A percentile compares a stretch with the other conserved stretches of the same genome.
Conservation (phyloP, 64 coral and sea anemone species). For the Anthopleura sola region DNA sequence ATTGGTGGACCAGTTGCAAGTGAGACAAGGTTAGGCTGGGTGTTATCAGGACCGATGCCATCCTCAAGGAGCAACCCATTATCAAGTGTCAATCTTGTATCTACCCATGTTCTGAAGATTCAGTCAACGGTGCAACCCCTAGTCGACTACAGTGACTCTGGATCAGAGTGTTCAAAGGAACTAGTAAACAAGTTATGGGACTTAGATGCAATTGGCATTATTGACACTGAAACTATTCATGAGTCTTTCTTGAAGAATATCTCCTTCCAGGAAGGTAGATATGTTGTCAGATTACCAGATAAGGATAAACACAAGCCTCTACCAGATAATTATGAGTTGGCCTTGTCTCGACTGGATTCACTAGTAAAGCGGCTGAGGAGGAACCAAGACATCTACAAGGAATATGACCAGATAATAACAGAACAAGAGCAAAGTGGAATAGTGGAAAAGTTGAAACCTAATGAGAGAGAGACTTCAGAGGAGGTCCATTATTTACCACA, state of each 20-base stretch:
- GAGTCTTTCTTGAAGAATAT: constrained; percentile 40
- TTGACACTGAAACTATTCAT: constrained; percentile 32
- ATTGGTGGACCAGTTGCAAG: constrained; percentile 40
- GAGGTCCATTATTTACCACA: constrained; percentile 48
- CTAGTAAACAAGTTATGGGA: constrained; percentile 33
- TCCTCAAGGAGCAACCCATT: constrained; percentile 3
- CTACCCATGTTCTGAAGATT: constrained; percentile 1
- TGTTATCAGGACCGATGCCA: constrained; percentile 41
- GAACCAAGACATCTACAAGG: constrained; percentile 1
- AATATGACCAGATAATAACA: constrained; percentile 71
- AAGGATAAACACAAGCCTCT: constrained; percentile 42
- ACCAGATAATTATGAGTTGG: constrained; percentile 28
- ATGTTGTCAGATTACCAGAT: constrained; percentile 50
- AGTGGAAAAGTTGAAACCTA: neutral
- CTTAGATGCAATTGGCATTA: constrained; percentile 30
- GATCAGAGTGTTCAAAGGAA: neutral
- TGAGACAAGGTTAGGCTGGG: constrained; percentile 54
- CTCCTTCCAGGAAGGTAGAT: constrained; percentile 26
- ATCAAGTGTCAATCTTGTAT: constrained; percentile 4
- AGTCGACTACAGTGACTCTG: neutral
- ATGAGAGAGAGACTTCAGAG: constrained; percentile 17
- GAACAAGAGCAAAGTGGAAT: constrained; percentile 72
- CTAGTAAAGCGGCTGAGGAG: neutral
- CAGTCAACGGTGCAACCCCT: constrained; percentile 1
- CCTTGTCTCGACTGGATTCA: neutral